A percentile compares a stretch with the other conserved stretches of the same genome.
These are phyloP conservation scores for Drosophila punjabiensis DNA, from an alignment of 1,140 invertebrate genomes.

Conservation along the genomic window DNA sequence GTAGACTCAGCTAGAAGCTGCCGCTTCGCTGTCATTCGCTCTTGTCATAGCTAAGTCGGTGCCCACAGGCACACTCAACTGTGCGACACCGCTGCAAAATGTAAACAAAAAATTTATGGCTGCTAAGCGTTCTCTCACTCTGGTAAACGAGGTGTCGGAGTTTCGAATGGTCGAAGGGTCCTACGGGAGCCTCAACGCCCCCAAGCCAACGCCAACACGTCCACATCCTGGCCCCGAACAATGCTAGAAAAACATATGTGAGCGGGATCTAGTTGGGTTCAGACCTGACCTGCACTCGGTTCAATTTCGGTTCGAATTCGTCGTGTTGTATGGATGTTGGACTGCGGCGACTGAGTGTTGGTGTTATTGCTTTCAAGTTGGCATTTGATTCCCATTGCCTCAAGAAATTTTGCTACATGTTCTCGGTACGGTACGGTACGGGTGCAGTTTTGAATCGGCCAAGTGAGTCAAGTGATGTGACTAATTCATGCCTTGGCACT, in stretches of 20 bases:
- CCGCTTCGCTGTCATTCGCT: slow-evolving; percentile 2
- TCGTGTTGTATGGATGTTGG: slow-evolving; percentile 50
- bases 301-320: slow-evolving; percentile 30
- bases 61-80: slow-evolving; percentile 61
- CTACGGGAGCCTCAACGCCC: slow-evolving; percentile 6
- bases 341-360: slow-evolving; percentile 51
- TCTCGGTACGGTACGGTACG: slow-evolving; percentile 15
- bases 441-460: slow-evolving; percentile 4
- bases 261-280: slow-evolving; percentile 53
- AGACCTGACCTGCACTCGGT: slow-evolving; percentile 56
- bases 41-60: slow-evolving; percentile 11
- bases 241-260: slow-evolving; percentile 68
- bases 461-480: slow-evolving; percentile 13
- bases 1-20: slow-evolving; percentile 27
- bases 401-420: slow-evolving; percentile 77
- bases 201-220: slow-evolving; percentile 23
- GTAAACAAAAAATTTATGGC: slow-evolving; percentile 41
- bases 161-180: slow-evolving; percentile 6
- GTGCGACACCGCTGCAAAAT: slow-evolving; percentile 61
- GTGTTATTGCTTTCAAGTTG: slow-evolving; percentile 81
- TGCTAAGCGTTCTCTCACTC: slow-evolving; percentile 61
- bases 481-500: slow-evolving; percentile 9
- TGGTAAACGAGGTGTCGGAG: not conserved
- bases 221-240: slow-evolving; percentile 9
- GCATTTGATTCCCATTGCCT: slow-evolving; percentile 83